Conservation (phyloP, 2,888 invertebrate genomes). For the Drosophila crucigera region DNA sequence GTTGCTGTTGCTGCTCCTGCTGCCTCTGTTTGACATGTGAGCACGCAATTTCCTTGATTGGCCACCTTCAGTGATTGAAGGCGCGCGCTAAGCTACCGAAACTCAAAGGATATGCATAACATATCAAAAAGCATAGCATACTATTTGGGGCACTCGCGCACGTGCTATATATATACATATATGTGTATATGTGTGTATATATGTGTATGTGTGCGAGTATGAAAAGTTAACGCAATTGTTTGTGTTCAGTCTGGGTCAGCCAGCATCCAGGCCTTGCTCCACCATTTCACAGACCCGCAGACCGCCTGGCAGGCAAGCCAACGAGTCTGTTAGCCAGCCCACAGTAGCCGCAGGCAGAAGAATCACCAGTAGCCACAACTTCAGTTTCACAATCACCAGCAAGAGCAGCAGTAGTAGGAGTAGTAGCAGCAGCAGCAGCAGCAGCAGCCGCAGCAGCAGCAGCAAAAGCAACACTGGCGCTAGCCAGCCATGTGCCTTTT, state of each 20-base stretch:
- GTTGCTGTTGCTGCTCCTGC: constrained; percentile 9
- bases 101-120: constrained; percentile 62
- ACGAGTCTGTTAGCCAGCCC: constrained; percentile 78
- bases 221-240: constrained; percentile 72
- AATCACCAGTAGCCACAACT: constrained; percentile 25
- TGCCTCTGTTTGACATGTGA: constrained; percentile 74
- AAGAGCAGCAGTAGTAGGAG: constrained; percentile 1
- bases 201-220: constrained; percentile 10
- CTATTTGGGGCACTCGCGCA: constrained; percentile 55
- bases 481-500: constrained; percentile 43
- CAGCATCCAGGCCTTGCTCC: constrained; percentile 56
- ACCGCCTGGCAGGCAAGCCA: constrained; percentile 59
- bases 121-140: constrained; percentile 65
- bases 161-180: background rate
- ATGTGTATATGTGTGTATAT: background rate
- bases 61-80: constrained; percentile 71
- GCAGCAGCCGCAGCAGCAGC: constrained; percentile 2
- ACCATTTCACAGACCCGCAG: background rate
- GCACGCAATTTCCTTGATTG: constrained; percentile 81
- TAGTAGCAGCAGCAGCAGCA: background rate
- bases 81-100: constrained; percentile 63
- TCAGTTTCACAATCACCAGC: constrained; percentile 21
- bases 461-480: constrained; percentile 21
- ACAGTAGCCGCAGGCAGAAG: constrained; percentile 53
- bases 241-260: constrained; percentile 62